These are phyloP conservation scores for Sinella curviseta DNA, from an alignment of 1,140 invertebrate species.

Conservation along the genomic window DNA sequence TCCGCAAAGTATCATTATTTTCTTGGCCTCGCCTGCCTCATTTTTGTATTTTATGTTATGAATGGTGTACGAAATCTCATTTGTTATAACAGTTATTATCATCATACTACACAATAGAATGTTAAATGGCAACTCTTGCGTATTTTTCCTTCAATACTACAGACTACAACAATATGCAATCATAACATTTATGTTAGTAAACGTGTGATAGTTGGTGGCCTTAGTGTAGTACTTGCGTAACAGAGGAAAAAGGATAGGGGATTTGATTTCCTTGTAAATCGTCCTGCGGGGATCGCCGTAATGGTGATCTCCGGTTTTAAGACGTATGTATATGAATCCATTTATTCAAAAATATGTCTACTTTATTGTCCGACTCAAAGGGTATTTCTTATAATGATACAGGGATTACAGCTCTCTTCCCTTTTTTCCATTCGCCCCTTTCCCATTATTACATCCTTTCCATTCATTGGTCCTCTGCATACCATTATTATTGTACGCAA, in stretches of 20 bases:
- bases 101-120: not conserved
- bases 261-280: constrained; percentile 19
- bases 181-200: not conserved
- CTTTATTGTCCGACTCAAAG: constrained; percentile 6
- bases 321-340: not conserved
- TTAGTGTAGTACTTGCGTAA: not conserved
- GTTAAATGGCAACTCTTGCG: not conserved
- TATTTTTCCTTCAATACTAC: not conserved
- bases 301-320: constrained; percentile 15
- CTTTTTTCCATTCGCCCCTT: not conserved
- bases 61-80: not conserved
- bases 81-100: not conserved
- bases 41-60: not conserved
- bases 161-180: constrained; percentile 5
- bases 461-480: not conserved
- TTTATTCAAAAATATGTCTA: constrained; percentile 11
- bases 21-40: not conserved
- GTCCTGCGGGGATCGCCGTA: not conserved
- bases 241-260: not conserved
- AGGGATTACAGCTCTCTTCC: not conserved
- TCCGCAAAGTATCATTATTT: constrained; percentile 19
- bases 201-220: not conserved
- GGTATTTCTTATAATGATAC: not conserved
- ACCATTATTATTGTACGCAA: not conserved
- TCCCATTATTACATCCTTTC: not conserved